Percentiles rank a stretch among this genome's conserved stretches.
Conservation (phyloP, 2,113 vertebrate genomes). For the Anoplopoma fimbria region DNA sequence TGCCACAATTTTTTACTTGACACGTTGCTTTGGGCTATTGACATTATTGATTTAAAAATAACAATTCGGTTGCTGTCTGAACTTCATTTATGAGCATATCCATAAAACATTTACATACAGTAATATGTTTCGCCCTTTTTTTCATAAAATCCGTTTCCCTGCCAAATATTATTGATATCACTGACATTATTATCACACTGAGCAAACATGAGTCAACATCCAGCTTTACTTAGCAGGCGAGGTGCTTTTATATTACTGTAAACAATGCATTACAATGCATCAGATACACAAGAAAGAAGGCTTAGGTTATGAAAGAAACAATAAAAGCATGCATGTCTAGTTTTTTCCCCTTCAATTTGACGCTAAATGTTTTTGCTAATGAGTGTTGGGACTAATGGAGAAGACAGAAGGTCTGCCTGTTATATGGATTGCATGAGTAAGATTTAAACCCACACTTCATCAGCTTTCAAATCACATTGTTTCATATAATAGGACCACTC, state of each 20-base stretch:
- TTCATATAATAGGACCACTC: constrained; percentile 42
- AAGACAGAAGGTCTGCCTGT: constrained; percentile 39
- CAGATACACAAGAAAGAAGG: constrained; percentile 24
- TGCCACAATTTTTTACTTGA: constrained; percentile 73
- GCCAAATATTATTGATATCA: constrained; percentile 66
- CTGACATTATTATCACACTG: constrained; percentile 61
- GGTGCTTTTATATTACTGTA: constrained; percentile 8
- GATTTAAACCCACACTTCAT: constrained; percentile 36
- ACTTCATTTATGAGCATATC: constrained; percentile 66
- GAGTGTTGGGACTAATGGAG: constrained; percentile 48
- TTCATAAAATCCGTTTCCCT: constrained; percentile 49
- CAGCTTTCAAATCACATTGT: constrained; percentile 47
- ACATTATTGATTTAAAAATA: constrained; percentile 81
- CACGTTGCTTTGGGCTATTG: constrained; percentile 75
- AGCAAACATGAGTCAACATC: constrained; percentile 50
- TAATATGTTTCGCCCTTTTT: constrained; percentile 61
- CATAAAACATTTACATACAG: constrained; percentile 76
- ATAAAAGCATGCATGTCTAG: constrained; percentile 21
- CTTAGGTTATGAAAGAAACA: constrained; percentile 46
- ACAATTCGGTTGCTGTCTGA: constrained; percentile 64
- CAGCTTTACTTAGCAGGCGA: constrained; percentile 47
- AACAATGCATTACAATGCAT: constrained; percentile 50
- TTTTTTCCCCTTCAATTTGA: constrained; percentile 42
- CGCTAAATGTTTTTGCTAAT: constrained; percentile 51
- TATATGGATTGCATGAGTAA: constrained; percentile 33